These are phyloP conservation scores for Narcine bancroftii DNA, from an alignment of 2,113 vertebrate species.

Conservation along the genomic window DNA sequence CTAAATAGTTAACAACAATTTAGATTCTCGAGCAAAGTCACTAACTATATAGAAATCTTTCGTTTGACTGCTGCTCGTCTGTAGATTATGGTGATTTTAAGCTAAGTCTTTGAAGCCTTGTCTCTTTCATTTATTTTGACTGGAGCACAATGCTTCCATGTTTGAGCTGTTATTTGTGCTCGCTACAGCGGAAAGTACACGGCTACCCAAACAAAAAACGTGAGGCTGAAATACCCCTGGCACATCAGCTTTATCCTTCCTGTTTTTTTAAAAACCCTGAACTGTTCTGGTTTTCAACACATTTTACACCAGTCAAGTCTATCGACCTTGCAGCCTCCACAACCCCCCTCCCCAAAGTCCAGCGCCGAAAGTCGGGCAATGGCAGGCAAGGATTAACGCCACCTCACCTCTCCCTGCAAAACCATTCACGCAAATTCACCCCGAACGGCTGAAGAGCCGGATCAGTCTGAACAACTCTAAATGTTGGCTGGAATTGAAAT, in stretches of 20 bases:
- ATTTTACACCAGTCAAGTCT: slow-evolving; percentile 4
- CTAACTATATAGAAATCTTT: slow-evolving; percentile 9
- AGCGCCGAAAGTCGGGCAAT: neutral
- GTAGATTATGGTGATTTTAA: slow-evolving; percentile 36
- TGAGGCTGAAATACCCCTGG: slow-evolving; percentile 37
- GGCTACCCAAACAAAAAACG: neutral
- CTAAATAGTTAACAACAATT: slow-evolving; percentile 1
- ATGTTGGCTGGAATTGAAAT: neutral
- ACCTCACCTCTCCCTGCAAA: neutral
- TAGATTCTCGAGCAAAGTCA: neutral
- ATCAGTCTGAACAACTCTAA: neutral
- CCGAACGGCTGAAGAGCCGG: neutral
- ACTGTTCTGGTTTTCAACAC: slow-evolving; percentile 15
- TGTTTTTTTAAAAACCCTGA: neutral
- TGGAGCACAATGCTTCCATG: neutral
- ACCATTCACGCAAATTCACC: neutral
- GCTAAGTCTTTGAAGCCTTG: slow-evolving; percentile 30
- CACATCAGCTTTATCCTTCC: slow-evolving; percentile 33
- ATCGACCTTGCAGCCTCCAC: neutral
- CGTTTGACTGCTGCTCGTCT: slow-evolving; percentile 14
- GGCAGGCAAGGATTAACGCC: neutral
- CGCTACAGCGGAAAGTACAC: neutral
- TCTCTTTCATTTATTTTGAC: slow-evolving; percentile 18
- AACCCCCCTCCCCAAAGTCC: neutral
- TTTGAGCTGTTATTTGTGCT: neutral